These are phyloP conservation scores for Trissolcus basalis DNA, from an alignment of 1,140 invertebrate genomes.

Conservation along the genomic window DNA sequence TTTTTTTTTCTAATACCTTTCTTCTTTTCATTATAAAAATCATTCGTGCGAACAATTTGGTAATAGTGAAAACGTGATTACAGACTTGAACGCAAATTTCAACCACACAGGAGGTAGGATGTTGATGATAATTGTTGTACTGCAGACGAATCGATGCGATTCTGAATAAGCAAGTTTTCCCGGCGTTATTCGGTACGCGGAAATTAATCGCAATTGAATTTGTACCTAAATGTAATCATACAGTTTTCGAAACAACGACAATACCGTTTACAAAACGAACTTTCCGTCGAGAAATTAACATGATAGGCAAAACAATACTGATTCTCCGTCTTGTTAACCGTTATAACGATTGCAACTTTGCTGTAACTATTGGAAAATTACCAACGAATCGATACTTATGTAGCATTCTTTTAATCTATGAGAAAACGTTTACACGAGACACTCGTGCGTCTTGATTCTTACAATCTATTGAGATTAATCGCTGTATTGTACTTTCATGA, in stretches of 20 bases:
- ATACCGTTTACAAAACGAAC: no score
- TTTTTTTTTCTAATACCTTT: no score
- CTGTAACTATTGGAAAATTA: no score
- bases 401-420: no score
- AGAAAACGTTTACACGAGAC: no score
- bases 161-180: constrained; percentile 40
- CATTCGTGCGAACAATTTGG: background rate
- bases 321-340: background rate
- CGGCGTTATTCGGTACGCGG: constrained; percentile 23
- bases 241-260: no score
- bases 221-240: background rate
- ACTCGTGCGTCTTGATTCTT: no score
- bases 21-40: background rate
- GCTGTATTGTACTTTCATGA: no score
- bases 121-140: constrained; percentile 48
- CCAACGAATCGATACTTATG: no score
- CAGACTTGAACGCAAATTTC: constrained; percentile 16
- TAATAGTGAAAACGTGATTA: constrained; percentile 1
- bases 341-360: no score
- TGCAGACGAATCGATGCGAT: constrained; percentile 53
- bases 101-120: constrained; percentile 41
- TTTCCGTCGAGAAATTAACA: no score
- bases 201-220: constrained; percentile 39
- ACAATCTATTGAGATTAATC: no score
- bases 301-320: constrained; percentile 21